These are phyloP conservation scores for Brachypodius melanocephalos DNA, from an alignment of 2,113 vertebrate genomes.

Conservation along the genomic window DNA sequence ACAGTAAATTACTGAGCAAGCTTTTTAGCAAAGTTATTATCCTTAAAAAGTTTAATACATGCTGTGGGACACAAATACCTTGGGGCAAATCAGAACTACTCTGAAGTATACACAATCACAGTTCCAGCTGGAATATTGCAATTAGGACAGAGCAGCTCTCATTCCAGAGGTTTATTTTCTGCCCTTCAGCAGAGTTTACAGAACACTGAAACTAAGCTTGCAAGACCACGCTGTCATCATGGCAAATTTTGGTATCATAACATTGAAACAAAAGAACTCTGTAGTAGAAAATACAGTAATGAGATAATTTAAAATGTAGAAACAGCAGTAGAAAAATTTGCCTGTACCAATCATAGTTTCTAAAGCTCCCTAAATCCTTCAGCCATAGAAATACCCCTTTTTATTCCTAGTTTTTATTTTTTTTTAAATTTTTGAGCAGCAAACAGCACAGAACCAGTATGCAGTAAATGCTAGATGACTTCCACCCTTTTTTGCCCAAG, in stretches of 20 bases:
- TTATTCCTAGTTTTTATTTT: background rate
- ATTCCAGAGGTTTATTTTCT: background rate
- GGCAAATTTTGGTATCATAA: background rate
- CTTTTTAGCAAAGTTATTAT: background rate
- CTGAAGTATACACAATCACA: slow-evolving; percentile 1
- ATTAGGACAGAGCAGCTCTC: background rate
- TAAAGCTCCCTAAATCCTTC: background rate
- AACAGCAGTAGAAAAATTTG: background rate
- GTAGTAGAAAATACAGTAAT: background rate
- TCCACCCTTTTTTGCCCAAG: background rate
- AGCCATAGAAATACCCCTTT: background rate
- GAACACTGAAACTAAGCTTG: slow-evolving; percentile 3
- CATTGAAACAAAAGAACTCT: background rate
- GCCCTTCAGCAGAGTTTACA: slow-evolving; percentile 5
- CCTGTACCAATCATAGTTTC: background rate
- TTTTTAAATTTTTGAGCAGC: background rate
- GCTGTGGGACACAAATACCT: background rate
- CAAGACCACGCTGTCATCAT: background rate
- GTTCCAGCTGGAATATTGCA: background rate
- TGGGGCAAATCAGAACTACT: background rate
- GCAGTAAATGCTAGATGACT: background rate
- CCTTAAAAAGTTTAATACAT: background rate
- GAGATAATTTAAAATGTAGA: background rate
- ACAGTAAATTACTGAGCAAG: background rate
- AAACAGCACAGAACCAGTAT: background rate